Base-by-base conservation (phyloP, 2,888 invertebrate genomes). In the Epistrophe eligans region DNA sequence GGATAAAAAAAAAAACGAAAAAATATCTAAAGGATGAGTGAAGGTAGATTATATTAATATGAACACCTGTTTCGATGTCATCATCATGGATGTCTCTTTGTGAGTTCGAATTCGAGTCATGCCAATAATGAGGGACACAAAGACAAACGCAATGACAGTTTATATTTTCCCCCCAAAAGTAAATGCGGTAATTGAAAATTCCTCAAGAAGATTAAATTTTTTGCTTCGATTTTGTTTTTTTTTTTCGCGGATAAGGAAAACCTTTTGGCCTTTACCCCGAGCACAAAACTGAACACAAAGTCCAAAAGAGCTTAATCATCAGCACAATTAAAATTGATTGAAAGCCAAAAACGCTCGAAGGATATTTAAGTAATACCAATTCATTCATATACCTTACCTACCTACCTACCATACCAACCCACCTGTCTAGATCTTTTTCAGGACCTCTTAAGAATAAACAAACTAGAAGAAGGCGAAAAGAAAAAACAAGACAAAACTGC, bases 321-420 rank as follows among this genome's bases (percentile, higher is more conserved):
- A 83, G 38, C 67, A 76, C 87, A 87, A 87, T 87, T 87, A 87
- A 83, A 82, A 82, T 87, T 87, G 87, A 87, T 87, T 87, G 87
- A 87, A 85, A 77, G 77, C 81, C 81, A 81, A 62, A 60, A 81
- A 60, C 71, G 74, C 57, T 71, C 35, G 52, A 58, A 52, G 62
- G 71, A 66, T 74, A 77, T 81, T 71, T 77, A 81, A 58, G 11
- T 50, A 35, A 35, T n/a, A 17, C 28, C 45, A 11, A 48, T 7
- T 11, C n/a, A n/a, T n/a, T n/a, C n/a, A n/a, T n/a, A n/a, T n/a
- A n/a, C n/a, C n/a, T n/a, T n/a, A n/a, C n/a, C n/a, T n/a, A n/a
- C n/a, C n/a, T n/a, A n/a, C n/a, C n/a, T n/a, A n/a, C n/a, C n/a
- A n/a, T n/a, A n/a, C 9, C 35, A 4, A 0, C 7, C 32, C n/a